These are phyloP conservation scores for Aphodius granarius DNA, from an alignment of 2,888 invertebrate genomes.

Conservation along the genomic window DNA sequence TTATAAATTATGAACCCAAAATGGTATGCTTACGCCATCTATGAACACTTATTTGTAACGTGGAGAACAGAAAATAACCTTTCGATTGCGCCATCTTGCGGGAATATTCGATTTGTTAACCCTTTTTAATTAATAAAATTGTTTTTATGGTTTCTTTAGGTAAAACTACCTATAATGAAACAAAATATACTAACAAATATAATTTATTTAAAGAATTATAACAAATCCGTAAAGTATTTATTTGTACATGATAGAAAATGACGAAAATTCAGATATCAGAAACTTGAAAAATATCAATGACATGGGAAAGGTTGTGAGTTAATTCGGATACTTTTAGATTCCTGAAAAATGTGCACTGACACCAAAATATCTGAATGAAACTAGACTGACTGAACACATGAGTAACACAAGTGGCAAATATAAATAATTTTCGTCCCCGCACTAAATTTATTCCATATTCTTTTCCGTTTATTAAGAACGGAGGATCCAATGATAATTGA, in stretches of 20 bases:
- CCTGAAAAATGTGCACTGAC: background rate
- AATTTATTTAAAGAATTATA: background rate
- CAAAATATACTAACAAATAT: background rate
- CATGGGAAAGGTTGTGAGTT: background rate
- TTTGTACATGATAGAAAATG: background rate
- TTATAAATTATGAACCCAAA: background rate
- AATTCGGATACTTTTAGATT: background rate
- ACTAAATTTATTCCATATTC: background rate
- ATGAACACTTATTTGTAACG: background rate
- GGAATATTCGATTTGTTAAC: background rate
- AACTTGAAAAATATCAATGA: background rate
- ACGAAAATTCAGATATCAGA: background rate
- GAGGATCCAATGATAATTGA: slow-evolving; percentile 18
- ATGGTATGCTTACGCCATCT: background rate
- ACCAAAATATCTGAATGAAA: background rate
- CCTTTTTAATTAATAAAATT: background rate
- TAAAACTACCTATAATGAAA: background rate
- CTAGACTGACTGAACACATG: slow-evolving; percentile 13
- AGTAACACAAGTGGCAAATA: background rate
- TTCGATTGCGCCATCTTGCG: too few relatives aligned
- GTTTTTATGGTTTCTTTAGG: background rate
- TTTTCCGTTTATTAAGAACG: background rate
- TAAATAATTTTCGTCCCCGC: background rate
- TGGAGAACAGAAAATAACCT: too few relatives aligned
- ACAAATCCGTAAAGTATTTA: background rate